Evolutionary conservation across 2,888 invertebrate species (phyloP).

Genomic region (Brachyopa scutellaris): DNA sequence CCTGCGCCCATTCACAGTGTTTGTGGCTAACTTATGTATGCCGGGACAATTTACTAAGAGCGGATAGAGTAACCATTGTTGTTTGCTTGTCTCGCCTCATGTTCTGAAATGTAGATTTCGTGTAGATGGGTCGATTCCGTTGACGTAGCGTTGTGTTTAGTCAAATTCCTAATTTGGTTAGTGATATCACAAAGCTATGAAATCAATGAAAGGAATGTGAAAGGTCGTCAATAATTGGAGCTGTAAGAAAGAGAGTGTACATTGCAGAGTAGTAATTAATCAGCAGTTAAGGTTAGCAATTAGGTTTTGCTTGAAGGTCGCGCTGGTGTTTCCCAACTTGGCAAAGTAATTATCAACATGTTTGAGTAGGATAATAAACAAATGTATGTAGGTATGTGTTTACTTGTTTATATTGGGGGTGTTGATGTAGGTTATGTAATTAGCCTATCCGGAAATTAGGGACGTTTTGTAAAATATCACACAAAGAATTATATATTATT

Average conservation of each 20-base stretch:
- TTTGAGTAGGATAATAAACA: conserved; percentile 17
- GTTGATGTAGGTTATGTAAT: neutral
- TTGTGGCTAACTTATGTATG: conserved; percentile 21
- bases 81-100: conserved; percentile 53
- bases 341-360: conserved; percentile 17
- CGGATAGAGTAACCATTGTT: conserved; percentile 33
- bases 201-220: conserved; percentile 67
- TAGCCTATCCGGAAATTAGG: no score
- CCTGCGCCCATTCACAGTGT: conserved; percentile 28
- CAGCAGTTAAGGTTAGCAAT: conserved; percentile 54
- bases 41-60: conserved; percentile 12
- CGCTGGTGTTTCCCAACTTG: conserved; percentile 25
- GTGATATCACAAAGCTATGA: conserved; percentile 57
- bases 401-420: conserved; percentile 23
- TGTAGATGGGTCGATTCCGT: conserved; percentile 41
- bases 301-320: conserved; percentile 45
- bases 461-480: no score
- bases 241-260: conserved; percentile 26
- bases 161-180: conserved; percentile 56
- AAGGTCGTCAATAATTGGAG: conserved; percentile 50
- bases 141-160: conserved; percentile 55
- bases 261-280: conserved; percentile 51
- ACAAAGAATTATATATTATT: no score
- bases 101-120: conserved; percentile 38
- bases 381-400: no score